Conservation (phyloP, 2,888 invertebrate species). For the Lydus trimaculatus region DNA sequence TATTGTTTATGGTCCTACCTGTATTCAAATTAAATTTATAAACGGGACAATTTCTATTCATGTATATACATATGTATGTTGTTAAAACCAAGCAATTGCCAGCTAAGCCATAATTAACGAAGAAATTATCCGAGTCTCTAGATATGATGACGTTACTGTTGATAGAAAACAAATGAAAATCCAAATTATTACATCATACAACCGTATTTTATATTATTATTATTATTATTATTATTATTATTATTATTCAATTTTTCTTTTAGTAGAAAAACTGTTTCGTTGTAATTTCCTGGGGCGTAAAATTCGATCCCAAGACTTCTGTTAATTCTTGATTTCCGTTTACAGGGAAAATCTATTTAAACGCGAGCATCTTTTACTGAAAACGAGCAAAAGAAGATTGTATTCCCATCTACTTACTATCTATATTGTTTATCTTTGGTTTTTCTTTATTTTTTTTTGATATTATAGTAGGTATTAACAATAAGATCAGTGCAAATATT, state of each 20-base stretch:
- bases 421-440: too few relatives aligned
- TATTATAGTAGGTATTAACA: too few relatives aligned
- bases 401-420: too few relatives aligned
- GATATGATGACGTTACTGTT: neutral
- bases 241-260: neutral
- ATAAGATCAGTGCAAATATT: neutral
- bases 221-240: neutral
- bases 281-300: conserved; percentile 1
- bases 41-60: conserved; percentile 32
- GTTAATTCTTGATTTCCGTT: neutral
- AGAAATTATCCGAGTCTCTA: conserved; percentile 25
- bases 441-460: neutral
- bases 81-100: conserved; percentile 36
- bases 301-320: neutral
- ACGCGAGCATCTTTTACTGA: too few relatives aligned
- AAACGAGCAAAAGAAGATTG: too few relatives aligned
- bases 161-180: neutral
- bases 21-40: conserved; percentile 38
- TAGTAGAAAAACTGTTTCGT: neutral
- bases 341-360: neutral
- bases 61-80: too few relatives aligned
- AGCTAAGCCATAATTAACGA: conserved; percentile 26
- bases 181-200: neutral
- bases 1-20: conserved; percentile 29
- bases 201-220: neutral